Percentiles rank a stretch among this genome's conserved stretches.
These are phyloP conservation scores for Sardina pilchardus DNA, from an alignment of 2,113 vertebrate species.

Conservation along the genomic window DNA sequence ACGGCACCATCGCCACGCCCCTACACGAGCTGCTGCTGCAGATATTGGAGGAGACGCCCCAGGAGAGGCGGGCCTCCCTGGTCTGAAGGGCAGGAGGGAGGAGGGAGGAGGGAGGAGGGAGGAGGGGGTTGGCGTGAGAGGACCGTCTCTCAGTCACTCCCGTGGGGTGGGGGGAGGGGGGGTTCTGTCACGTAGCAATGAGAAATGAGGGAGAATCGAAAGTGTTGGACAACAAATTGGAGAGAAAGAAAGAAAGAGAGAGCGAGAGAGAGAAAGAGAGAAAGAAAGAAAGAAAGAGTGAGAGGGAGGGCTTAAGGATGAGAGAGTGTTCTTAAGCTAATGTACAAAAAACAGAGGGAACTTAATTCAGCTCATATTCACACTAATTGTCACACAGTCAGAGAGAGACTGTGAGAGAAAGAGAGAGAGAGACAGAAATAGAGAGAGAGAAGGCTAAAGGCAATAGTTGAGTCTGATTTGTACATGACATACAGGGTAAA, in stretches of 20 bases:
- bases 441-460: not conserved
- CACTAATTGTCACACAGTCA: not conserved
- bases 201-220: not conserved
- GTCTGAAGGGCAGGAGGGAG: slow-evolving; percentile 72
- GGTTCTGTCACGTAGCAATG: not conserved
- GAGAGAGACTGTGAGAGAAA: slow-evolving; percentile 27
- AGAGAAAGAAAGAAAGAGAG: not conserved
- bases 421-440: slow-evolving; percentile 15
- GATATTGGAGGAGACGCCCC: slow-evolving; percentile 93
- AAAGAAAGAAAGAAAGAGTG: not conserved
- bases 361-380: not conserved
- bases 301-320: not conserved
- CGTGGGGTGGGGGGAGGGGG: not conserved
- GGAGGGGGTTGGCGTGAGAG: not conserved
- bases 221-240: not conserved
- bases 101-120: not conserved
- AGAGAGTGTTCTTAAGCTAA: not conserved
- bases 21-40: slow-evolving; percentile 97
- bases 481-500: not conserved
- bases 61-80: slow-evolving; percentile 88
- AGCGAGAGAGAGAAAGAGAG: not conserved
- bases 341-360: not conserved
- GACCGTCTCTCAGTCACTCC: not conserved
- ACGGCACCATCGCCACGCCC: slow-evolving; percentile 84
- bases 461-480: not conserved